Evolutionary conservation across 2,888 invertebrate genomes (phyloP).

Genomic region (Mechanitis messenoides): DNA sequence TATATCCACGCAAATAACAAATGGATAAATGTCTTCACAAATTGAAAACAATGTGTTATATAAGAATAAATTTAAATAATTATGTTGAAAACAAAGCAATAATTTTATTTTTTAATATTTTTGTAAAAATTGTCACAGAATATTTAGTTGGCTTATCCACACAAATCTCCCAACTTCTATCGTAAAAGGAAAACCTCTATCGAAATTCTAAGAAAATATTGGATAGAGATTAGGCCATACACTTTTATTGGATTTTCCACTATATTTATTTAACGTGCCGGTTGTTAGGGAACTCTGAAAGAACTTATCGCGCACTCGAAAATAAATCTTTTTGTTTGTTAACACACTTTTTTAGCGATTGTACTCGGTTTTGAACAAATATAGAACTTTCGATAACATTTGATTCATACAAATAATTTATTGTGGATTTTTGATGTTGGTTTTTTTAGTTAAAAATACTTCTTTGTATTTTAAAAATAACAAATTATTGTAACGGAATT

Average conservation of each 20-base stretch:
- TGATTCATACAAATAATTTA: constrained; percentile 48
- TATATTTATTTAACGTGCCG: constrained; percentile 70
- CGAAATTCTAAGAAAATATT: constrained; percentile 73
- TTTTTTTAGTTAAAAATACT: constrained; percentile 27
- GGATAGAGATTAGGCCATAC: constrained; percentile 74
- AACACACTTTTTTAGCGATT: constrained; percentile 60
- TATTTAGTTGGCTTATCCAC: constrained; percentile 36
- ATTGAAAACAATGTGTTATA: too few relatives aligned
- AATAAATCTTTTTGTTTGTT: constrained; percentile 74
- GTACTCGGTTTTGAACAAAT: constrained; percentile 43
- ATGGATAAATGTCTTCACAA: too few relatives aligned
- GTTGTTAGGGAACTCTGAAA: constrained; percentile 44
- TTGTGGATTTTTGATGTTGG: constrained; percentile 43
- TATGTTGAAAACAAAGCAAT: too few relatives aligned
- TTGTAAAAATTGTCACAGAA: too few relatives aligned
- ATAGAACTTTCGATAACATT: constrained; percentile 49
- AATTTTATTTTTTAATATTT: too few relatives aligned
- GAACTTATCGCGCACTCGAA: constrained; percentile 63
- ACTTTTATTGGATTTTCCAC: constrained; percentile 73
- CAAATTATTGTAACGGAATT: too few relatives aligned
- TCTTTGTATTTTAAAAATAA: too few relatives aligned
- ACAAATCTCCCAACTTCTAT: constrained; percentile 29
- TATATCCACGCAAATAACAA: too few relatives aligned
- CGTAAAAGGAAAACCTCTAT: constrained; percentile 63
- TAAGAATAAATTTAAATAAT: too few relatives aligned